A percentile compares a stretch with the other conserved stretches of the same genome.
phyloP scores from a whole-genome alignment of 2,797 vertebrate genomes.

The Furcifer pardalis region DNA sequence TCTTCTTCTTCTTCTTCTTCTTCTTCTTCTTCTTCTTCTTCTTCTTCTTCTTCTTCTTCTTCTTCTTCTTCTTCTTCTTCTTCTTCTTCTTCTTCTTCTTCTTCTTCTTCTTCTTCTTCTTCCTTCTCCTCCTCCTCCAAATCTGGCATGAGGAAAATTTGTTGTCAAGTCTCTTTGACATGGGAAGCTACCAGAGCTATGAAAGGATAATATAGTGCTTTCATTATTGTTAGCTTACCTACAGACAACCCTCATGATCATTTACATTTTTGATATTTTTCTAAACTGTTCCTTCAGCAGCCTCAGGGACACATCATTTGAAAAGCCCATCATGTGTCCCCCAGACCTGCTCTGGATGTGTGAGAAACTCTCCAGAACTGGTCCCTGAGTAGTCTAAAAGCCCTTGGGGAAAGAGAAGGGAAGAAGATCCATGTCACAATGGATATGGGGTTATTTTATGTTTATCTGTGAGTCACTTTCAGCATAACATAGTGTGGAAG shows the following conservation, averaged over 20 bases:
- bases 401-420: too few species aligned
- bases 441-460: neutral
- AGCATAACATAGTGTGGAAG: neutral
- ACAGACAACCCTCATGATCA: neutral
- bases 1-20: too few species aligned
- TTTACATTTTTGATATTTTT: neutral
- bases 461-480: neutral
- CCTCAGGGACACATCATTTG: too few species aligned
- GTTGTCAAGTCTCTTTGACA: neutral
- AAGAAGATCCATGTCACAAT: too few species aligned
- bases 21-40: too few species aligned
- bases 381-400: too few species aligned
- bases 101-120: too few species aligned
- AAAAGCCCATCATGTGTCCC: too few species aligned
- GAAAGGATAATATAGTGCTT: neutral
- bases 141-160: neutral
- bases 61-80: too few species aligned
- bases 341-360: too few species aligned
- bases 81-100: neutral
- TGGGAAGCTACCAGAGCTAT: neutral
- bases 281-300: neutral
- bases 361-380: too few species aligned
- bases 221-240: neutral
- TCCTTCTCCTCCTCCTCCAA: neutral
- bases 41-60: too few species aligned